Evolutionary conservation across 2,888 invertebrate genomes (phyloP).

Genomic region (Serripes groenlandicus): DNA sequence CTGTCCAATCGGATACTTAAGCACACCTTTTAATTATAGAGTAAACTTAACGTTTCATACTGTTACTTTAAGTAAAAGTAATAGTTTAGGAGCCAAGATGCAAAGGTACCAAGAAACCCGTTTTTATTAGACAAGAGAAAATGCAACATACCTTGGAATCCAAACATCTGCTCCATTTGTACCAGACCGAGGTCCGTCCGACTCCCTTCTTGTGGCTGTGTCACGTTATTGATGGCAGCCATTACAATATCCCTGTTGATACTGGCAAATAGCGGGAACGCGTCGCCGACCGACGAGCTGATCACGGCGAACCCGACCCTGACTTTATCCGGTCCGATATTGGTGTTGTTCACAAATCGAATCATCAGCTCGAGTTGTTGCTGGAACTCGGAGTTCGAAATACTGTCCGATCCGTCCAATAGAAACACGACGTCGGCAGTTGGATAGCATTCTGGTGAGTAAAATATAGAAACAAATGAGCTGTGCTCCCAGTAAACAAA

Average conservation of each 20-base stretch:
- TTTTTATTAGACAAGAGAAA: too few relatives aligned
- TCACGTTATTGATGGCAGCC: constrained; percentile 25
- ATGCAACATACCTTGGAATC: constrained; percentile 31
- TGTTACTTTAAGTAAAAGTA: too few relatives aligned
- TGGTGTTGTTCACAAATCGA: constrained; percentile 42
- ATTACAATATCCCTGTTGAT: constrained; percentile 29
- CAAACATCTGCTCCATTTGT: constrained; percentile 64
- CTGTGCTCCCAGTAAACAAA: too few relatives aligned
- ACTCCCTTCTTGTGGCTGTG: constrained; percentile 65
- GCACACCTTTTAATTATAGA: too few relatives aligned
- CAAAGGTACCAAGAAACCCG: too few relatives aligned
- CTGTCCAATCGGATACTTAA: too few relatives aligned
- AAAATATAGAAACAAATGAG: neutral
- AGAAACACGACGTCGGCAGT: constrained; percentile 66
- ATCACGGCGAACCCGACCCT: constrained; percentile 60
- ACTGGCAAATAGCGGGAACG: constrained; percentile 30
- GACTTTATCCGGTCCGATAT: constrained; percentile 44
- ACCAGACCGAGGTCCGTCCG: constrained; percentile 61
- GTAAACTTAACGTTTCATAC: too few relatives aligned
- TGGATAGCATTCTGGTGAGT: constrained; percentile 39
- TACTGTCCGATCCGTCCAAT: constrained; percentile 67
- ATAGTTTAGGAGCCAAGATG: too few relatives aligned
- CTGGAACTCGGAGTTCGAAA: constrained; percentile 60
- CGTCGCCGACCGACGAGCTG: constrained; percentile 57
- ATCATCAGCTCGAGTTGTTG: constrained; percentile 57